Base-by-base conservation (phyloP, 53 echinoderm and acorn worm genomes). In the Holothuria leucospilota region DNA sequence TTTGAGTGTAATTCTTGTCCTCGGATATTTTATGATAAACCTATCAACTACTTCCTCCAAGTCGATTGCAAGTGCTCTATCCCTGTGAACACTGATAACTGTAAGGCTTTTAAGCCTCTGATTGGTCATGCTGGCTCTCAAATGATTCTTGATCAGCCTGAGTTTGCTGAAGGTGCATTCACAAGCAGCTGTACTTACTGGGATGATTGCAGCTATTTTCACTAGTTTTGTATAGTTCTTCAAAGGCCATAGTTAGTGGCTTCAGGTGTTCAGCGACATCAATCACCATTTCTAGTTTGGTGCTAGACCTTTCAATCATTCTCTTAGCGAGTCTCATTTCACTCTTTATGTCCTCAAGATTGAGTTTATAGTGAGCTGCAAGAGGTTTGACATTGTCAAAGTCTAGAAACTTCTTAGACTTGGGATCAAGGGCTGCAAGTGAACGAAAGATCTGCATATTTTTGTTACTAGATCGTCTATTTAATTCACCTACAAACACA, bases 371-470 rank as follows among this genome's bases (percentile, higher is more conserved):
- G 78, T 87, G 66, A 20, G 25, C 67, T 65, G 30, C 87, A 23
- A 87, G 87, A 38, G 67, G 87, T 65, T 28, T 87, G 20, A 87
- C 51, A 63, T 27, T 87, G 9, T 87, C 59, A 61, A 63, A 87
- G 34, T 87, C 67, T 18, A 87, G 65, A 21, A 87, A 65, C 30
- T 6, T 24, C 38, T 87, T 20, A n/a, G 68, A 87, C 13, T 26
- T 87, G 21, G 87, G 63, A 40, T 86, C 86, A 51, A 75, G n/a
- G n/a, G n/a, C n/a, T n/a, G n/a, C n/a, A n/a, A n/a, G n/a, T n/a
- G n/a, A n/a, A n/a, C n/a, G n/a, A n/a, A n/a, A n/a, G n/a, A n/a
- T n/a, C n/a, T n/a, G n/a, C n/a, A n/a, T n/a, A n/a, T n/a, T n/a
- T n/a, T n/a, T n/a, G n/a, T n/a, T n/a, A n/a, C n/a, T n/a, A n/a